Base-by-base conservation (phyloP, 2,888 invertebrate genomes). In the Agonopterix heracliana region DNA sequence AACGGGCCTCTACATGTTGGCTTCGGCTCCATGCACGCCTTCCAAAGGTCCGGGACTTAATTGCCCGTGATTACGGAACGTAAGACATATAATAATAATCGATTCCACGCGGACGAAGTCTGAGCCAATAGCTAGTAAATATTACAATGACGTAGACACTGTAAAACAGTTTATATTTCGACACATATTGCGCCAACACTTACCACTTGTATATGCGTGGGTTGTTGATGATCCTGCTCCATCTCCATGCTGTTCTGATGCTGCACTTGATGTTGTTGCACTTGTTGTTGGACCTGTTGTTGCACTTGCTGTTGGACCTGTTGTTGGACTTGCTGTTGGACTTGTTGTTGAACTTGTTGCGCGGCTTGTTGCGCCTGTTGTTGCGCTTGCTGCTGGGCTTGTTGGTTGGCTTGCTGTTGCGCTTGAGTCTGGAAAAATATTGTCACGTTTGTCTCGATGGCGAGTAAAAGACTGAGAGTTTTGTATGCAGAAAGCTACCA, bases 121-220 rank as follows among this genome's bases (percentile, higher is more conserved):
- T 2, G 2, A 2, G 2, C 14, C 14, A 2, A 14, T 2, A 14
- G 14, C 14, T 14, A 14, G 1, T 14, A 14, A 14, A 14, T 14
- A 2, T 14, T 14, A 14, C n/a, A n/a, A n/a, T n/a, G 14, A 2
- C 2, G 14, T 14, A 14, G 14, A 14, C 1, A 14, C 2, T 14
- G 14, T 14, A 14, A 14, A 14, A 14, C 2, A 14, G n/a, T n/a
- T n/a, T n/a, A n/a, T n/a, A n/a, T 35, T 35, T 36, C 3, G n/a
- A 36, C n/a, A 9, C 36, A 36, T 5, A 1, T n/a, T 10, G 3
- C 36, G 2, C 9, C 36, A 36, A 9, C 35, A 70, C 75, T 79
- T 45, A 87, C 87, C 62, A 87, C 84, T 84, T 88, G 87, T 77
- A 88, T 87, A 54, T 86, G 80, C 62, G 90, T 76, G 46, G 89